Percentiles rank a stretch among this genome's conserved stretches.
Conservation (phyloP, 2,113 vertebrate genomes). For the Propithecus coquereli region DNA sequence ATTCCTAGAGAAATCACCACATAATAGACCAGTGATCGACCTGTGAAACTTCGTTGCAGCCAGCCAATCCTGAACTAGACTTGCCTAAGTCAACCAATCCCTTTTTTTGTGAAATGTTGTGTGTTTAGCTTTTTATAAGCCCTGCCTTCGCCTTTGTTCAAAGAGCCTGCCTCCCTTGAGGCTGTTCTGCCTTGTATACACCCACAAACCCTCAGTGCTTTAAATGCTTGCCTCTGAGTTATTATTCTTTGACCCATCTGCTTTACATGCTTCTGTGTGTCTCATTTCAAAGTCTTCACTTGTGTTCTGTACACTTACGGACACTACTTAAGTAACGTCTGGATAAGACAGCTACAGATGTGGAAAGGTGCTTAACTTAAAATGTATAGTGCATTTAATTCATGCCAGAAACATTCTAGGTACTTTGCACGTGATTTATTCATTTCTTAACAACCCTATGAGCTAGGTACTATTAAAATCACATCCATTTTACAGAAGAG, state of each 20-base stretch:
- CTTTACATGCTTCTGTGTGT: background rate
- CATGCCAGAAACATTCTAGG: background rate
- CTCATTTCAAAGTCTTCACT: conserved; percentile 10
- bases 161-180: background rate
- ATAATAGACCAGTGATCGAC: background rate
- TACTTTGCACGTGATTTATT: background rate
- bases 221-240: background rate
- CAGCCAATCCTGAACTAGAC: background rate
- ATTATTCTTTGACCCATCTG: background rate
- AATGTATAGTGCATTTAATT: background rate
- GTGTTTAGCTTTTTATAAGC: background rate
- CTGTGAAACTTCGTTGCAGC: background rate
- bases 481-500: background rate
- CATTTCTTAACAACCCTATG: background rate
- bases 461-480: background rate
- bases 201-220: background rate
- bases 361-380: background rate
- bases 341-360: background rate
- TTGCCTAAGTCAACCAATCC: background rate
- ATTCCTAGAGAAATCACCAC: background rate
- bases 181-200: background rate
- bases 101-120: background rate
- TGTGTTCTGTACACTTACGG: background rate
- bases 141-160: background rate
- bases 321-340: background rate